A percentile compares a stretch with the other conserved stretches of the same genome.
Evolutionary conservation across 2,113 vertebrate genomes (phyloP).

Genomic region (Bos taurus): DNA sequence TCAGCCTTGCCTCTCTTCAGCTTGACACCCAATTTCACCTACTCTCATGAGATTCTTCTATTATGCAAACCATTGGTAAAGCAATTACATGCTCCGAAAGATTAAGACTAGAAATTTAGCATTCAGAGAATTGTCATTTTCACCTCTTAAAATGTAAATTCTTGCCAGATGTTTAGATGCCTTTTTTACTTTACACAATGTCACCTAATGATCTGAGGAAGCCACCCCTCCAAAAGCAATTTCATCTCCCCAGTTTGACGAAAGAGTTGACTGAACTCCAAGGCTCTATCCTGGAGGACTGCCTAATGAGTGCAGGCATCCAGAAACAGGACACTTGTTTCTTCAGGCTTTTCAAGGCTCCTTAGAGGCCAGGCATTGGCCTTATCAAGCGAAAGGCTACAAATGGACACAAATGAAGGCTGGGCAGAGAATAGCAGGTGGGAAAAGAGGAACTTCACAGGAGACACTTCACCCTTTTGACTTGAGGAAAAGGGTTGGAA

Average conservation of each 20-base stretch:
- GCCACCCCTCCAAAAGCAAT: background rate
- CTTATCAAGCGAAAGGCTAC: background rate
- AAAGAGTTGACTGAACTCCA: too few species aligned
- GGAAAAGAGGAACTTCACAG: background rate
- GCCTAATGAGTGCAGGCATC: background rate
- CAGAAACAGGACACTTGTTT: accelerated
- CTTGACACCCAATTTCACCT: conserved; percentile 24
- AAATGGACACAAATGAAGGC: background rate
- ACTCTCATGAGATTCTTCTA: conserved; percentile 41
- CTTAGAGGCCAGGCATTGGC: background rate
- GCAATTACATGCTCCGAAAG: conserved; percentile 58
- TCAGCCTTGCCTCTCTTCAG: background rate
- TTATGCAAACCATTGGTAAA: conserved; percentile 60
- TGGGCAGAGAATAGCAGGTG: background rate
- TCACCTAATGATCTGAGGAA: background rate
- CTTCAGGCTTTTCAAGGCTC: background rate
- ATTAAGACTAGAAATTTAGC: conserved; percentile 59
- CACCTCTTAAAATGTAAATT: conserved; percentile 44
- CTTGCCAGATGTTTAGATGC: conserved; percentile 29
- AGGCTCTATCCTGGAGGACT: background rate
- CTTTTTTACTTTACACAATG: conserved; percentile 27
- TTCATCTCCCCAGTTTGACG: background rate
- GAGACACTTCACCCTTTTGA: background rate
- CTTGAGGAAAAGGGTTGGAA: background rate
- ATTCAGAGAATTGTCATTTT: conserved; percentile 53